These are phyloP conservation scores for Dasysyrphus albostriatus DNA, from an alignment of 2,888 invertebrate genomes.

Conservation along the genomic window DNA sequence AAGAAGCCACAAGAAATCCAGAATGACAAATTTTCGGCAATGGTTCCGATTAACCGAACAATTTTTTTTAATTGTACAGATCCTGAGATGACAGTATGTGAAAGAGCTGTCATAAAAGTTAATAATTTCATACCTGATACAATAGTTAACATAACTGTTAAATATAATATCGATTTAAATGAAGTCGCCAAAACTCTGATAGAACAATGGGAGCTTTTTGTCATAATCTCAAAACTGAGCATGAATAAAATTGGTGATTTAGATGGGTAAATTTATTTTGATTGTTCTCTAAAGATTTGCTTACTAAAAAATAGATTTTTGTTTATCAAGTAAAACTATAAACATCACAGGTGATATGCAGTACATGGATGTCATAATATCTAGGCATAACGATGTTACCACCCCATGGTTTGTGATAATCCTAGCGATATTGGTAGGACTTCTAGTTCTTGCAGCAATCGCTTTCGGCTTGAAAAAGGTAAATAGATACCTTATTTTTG, in stretches of 20 bases:
- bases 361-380: conserved; percentile 80
- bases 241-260: conserved; percentile 80
- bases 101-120: conserved; percentile 81
- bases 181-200: conserved; percentile 82
- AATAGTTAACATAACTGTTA: conserved; percentile 80
- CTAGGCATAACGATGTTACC: conserved; percentile 79
- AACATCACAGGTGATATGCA: conserved; percentile 80
- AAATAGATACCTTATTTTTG: conserved; percentile 33
- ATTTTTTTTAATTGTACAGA: conserved; percentile 83
- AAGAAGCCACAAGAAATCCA: conserved; percentile 79
- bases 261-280: conserved; percentile 68
- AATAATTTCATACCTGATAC: conserved; percentile 81
- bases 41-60: conserved; percentile 82
- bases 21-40: conserved; percentile 81
- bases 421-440: conserved; percentile 83
- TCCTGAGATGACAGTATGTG: conserved; percentile 80
- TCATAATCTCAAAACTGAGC: conserved; percentile 80
- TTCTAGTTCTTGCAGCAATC: conserved; percentile 82
- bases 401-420: conserved; percentile 84
- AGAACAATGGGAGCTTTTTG: conserved; percentile 83
- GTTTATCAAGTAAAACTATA: conserved; percentile 76
- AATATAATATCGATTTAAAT: conserved; percentile 81
- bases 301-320: conserved; percentile 41
- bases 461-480: conserved; percentile 83
- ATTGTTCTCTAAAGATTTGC: conserved; percentile 81